phyloP scores from a whole-genome alignment of 2,113 vertebrate species.

The Camelus bactrianus region DNA sequence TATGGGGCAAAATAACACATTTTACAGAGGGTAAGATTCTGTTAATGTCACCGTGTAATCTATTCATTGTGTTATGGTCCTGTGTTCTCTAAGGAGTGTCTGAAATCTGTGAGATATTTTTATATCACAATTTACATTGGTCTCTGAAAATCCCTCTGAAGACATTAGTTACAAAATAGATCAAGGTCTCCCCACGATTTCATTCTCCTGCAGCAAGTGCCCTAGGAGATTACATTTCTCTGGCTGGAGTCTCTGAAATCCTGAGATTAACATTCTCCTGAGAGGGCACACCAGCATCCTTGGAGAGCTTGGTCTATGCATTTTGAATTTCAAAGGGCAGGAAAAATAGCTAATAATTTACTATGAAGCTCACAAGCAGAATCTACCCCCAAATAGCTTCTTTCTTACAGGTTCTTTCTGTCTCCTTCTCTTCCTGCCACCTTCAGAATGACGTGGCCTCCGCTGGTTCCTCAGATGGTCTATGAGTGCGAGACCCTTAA shows the following conservation, averaged over 20 bases:
- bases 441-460: not conserved
- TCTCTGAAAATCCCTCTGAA: conserved; percentile 64
- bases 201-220: conserved; percentile 54
- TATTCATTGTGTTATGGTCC: conserved; percentile 33
- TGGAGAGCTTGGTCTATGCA: not conserved
- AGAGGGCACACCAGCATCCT: not conserved
- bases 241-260: conserved; percentile 33
- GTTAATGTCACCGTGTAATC: conserved; percentile 43
- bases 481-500: not conserved
- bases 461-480: not conserved
- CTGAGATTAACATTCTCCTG: conserved; percentile 53
- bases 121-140: conserved; percentile 36
- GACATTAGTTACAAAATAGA: conserved; percentile 62
- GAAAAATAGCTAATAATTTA: not conserved
- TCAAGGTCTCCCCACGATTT: conserved; percentile 34
- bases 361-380: not conserved
- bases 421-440: not conserved
- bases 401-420: not conserved
- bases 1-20: conserved; percentile 41
- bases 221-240: conserved; percentile 66
- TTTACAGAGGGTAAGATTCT: conserved; percentile 51
- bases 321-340: conserved; percentile 55
- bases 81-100: conserved; percentile 64
- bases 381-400: not conserved
- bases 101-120: conserved; percentile 71